Evolutionary conservation across 2,113 vertebrate genomes (phyloP).

Genomic region (Misgurnus mizolepis): DNA sequence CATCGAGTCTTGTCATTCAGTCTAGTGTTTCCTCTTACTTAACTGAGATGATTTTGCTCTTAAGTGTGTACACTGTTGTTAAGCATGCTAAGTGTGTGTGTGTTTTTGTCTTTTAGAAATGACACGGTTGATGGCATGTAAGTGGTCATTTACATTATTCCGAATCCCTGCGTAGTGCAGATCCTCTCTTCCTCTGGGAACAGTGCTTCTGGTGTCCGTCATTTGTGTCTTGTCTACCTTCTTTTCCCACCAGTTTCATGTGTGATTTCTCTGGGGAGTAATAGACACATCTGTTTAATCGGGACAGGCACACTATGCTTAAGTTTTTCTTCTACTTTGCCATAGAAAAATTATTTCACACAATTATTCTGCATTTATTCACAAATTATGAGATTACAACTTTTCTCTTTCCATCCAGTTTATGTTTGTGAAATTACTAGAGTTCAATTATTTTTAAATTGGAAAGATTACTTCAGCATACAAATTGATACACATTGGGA

Average conservation of each 20-base stretch:
- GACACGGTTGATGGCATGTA: conserved; percentile 95
- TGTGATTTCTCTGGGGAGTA: conserved; percentile 1
- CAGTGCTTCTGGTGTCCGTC: conserved; percentile 33
- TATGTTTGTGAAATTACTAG: too few relatives aligned
- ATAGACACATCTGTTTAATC: not conserved
- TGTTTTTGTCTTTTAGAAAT: conserved; percentile 88
- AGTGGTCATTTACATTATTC: conserved; percentile 77
- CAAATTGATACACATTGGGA: too few relatives aligned
- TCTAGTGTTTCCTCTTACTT: not conserved
- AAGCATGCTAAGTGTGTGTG: conserved; percentile 84
- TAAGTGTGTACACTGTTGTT: conserved; percentile 61
- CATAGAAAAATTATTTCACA: too few relatives aligned
- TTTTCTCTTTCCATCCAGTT: too few relatives aligned
- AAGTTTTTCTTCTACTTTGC: not conserved
- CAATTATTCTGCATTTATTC: too few relatives aligned
- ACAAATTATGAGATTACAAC: too few relatives aligned
- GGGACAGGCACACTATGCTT: not conserved
- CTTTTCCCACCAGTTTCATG: conserved; percentile 31
- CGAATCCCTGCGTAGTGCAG: conserved; percentile 21
- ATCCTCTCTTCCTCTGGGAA: conserved; percentile 43
- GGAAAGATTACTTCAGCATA: too few relatives aligned
- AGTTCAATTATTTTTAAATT: too few relatives aligned
- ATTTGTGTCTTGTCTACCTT: not conserved
- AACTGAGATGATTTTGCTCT: not conserved
- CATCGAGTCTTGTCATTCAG: not conserved